Evolutionary conservation across 2,797 vertebrate species (phyloP).

Genomic region (Heteromormyrus szaboi): DNA sequence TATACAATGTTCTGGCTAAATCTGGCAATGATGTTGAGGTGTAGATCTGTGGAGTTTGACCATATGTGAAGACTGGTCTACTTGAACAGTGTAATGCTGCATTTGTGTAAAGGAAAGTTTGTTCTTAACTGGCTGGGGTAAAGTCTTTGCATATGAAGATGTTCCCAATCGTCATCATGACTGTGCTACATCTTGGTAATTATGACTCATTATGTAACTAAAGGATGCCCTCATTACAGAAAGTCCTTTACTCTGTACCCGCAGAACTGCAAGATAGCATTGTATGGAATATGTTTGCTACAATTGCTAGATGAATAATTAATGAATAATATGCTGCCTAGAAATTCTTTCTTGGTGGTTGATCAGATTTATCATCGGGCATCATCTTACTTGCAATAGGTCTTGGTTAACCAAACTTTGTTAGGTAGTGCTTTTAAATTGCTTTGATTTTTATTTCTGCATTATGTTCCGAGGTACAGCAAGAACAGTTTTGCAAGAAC

Average conservation of each 20-base stretch:
- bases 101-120: background rate
- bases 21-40: background rate
- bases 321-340: background rate
- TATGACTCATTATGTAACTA: slow-evolving; percentile 1
- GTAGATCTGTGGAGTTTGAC: background rate
- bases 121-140: background rate
- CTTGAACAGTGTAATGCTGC: background rate
- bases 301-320: background rate
- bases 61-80: background rate
- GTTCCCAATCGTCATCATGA: background rate
- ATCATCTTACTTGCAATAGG: background rate
- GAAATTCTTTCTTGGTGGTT: background rate
- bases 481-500: background rate
- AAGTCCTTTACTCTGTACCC: background rate
- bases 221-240: slow-evolving; percentile 5
- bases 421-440: background rate
- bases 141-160: background rate
- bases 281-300: background rate
- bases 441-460: background rate
- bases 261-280: background rate
- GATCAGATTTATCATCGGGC: background rate
- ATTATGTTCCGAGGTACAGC: background rate
- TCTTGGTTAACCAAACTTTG: background rate
- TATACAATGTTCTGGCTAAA: background rate
- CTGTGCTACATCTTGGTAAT: background rate